Evolutionary conservation across 2,113 vertebrate genomes (phyloP), one percentile per base, ranked within the genome.

Genomic region (Halichoerus grypus): DNA sequence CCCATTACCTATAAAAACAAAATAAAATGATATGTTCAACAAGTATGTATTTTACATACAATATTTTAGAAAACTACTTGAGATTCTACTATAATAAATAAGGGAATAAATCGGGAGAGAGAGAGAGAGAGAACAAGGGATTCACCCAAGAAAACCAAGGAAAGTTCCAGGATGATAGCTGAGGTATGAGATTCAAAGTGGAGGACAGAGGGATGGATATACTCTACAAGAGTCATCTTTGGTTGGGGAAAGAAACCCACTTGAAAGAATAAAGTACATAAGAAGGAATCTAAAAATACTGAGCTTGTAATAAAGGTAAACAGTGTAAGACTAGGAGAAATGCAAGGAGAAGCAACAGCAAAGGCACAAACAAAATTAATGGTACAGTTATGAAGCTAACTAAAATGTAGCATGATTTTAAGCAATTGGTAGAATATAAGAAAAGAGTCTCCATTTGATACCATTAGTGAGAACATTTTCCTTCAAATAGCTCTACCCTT

Each of bases 321-420:
- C 31, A 51, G 3, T 91, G 2, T 3, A 91, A 91, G 28, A 59
- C 63, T 21, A 81, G 39, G 11, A 71, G 39, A 84, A 76, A 72
- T 46, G 49, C 22, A 80, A 93, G 67, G 14, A 39, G 61, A 74
- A 95, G 26, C 7, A 82, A 33, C 26, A 88, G 42, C 0, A 92
- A 79, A 9, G 16, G 39, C n/a, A 81, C 86, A 74, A 90, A 76
- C 11, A 36, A 26, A 95, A n/a, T 77, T 39, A 93, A 59, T 57
- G 22, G n/a, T 36, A 33, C 1, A 26, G 8, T 53, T 49, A 80
- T 24, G 26, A 93, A 91, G 4, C 12, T 31, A 93, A 91, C 5
- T 5, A 51, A 96, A 91, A 65, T 33, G 7, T 42, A 39, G 9
- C 55, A 91, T 65, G 61, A 79, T 88, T 95, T 95, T 88, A 94